A percentile compares a stretch with the other conserved stretches of the same genome.
Evolutionary conservation across 2,888 invertebrate species (phyloP).

Genomic region (Falcaria lacertinaria): DNA sequence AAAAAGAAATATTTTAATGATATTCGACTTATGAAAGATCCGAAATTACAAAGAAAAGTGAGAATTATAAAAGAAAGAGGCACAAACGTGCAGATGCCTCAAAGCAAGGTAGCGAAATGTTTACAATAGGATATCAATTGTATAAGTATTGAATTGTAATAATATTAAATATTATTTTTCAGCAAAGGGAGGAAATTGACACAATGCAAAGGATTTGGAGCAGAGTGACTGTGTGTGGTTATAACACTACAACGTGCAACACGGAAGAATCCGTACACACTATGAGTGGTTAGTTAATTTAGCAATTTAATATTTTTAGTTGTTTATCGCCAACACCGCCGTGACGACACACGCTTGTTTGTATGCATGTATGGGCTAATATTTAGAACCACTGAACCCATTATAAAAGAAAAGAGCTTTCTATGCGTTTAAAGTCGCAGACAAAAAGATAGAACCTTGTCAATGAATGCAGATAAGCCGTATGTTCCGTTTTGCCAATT

Average conservation of each 20-base stretch:
- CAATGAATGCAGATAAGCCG: too few species aligned
- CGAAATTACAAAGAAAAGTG: conserved; percentile 51
- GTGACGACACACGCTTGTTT: too few species aligned
- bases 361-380: too few species aligned
- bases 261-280: conserved; percentile 55
- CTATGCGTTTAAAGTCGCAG: too few species aligned
- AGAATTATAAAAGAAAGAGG: conserved; percentile 67
- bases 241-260: conserved; percentile 46
- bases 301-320: conserved; percentile 3
- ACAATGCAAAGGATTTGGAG: conserved; percentile 73
- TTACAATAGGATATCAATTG: background rate
- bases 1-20: conserved; percentile 59
- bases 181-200: conserved; percentile 73
- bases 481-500: too few species aligned
- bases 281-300: conserved; percentile 60
- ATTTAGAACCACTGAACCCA: too few species aligned
- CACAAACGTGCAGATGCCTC: conserved; percentile 68
- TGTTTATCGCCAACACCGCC: too few species aligned
- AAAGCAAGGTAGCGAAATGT: conserved; percentile 53
- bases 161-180: conserved; percentile 18
- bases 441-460: too few species aligned
- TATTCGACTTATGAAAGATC: conserved; percentile 30
- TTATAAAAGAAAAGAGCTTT: too few species aligned
- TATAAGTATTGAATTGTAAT: too few species aligned
- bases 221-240: conserved; percentile 63